A percentile compares a stretch with the other conserved stretches of the same genome.
phyloP scores from a whole-genome alignment of 2,888 invertebrate genomes.

The Agonum fuliginosum region DNA sequence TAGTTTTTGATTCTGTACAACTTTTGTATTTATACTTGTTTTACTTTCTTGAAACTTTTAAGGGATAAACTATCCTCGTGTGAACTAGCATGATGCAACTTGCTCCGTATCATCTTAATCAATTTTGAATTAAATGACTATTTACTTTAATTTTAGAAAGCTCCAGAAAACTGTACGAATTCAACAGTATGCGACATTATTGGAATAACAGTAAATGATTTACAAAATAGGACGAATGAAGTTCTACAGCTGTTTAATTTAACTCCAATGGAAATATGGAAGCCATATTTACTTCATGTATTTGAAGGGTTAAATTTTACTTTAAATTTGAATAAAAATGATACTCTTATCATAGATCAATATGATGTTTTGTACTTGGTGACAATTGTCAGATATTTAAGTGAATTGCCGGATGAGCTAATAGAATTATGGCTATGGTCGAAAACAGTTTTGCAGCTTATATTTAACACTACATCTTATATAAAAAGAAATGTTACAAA shows the following conservation, averaged over 20 bases:
- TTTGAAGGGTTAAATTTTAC: conserved; percentile 75
- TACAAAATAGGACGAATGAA: conserved; percentile 80
- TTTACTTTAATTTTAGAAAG: conserved; percentile 20
- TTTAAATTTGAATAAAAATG: conserved; percentile 72
- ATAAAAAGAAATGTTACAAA: conserved; percentile 73
- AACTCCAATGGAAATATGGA: conserved; percentile 76
- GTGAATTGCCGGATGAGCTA: conserved; percentile 74
- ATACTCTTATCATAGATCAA: conserved; percentile 71
- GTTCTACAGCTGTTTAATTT: conserved; percentile 68
- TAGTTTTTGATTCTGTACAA: no score
- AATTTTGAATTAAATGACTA: no score
- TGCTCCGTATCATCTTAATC: no score
- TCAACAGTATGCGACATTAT: conserved; percentile 26
- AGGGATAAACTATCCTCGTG: no score
- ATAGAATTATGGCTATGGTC: conserved; percentile 82
- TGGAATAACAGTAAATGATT: conserved; percentile 73
- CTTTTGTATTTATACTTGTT: no score
- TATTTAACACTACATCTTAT: conserved; percentile 80
- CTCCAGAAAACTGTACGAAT: conserved; percentile 7
- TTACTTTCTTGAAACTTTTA: no score
- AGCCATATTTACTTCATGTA: conserved; percentile 78
- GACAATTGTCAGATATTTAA: conserved; percentile 76
- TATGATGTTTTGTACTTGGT: conserved; percentile 81
- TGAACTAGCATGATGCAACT: no score
- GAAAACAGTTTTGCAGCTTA: conserved; percentile 79